Evolutionary conservation across 2,888 invertebrate species (phyloP).

Genomic region (Brenthis hecate): DNA sequence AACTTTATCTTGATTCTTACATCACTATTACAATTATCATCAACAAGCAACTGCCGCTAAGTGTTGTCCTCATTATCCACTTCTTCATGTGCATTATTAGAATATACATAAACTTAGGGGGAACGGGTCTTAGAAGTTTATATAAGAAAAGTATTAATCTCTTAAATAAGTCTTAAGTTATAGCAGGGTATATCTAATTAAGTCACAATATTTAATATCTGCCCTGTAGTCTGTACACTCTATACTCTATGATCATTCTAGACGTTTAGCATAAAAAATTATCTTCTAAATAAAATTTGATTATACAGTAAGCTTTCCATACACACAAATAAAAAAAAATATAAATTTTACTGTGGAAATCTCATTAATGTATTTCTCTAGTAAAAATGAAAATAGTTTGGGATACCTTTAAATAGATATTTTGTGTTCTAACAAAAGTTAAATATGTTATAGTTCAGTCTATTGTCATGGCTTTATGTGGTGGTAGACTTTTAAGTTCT

Average conservation of each 20-base stretch:
- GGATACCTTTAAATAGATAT: neutral
- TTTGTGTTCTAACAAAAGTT: neutral
- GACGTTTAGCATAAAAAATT: slow-evolving; percentile 5
- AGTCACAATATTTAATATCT: slow-evolving; percentile 3
- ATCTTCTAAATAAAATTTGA: slow-evolving; percentile 1
- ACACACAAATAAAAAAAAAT: neutral
- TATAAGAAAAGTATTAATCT: slow-evolving; percentile 9
- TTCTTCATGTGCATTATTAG: slow-evolving; percentile 27
- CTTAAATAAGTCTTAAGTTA: slow-evolving; percentile 4
- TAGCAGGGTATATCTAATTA: slow-evolving; percentile 11
- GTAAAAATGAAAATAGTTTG: slow-evolving; percentile 5
- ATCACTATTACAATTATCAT: neutral
- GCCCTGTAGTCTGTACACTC: neutral
- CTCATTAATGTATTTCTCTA: neutral
- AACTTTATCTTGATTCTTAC: no score
- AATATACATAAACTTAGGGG: slow-evolving; percentile 17
- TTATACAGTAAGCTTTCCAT: slow-evolving; percentile 7
- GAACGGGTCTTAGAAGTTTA: slow-evolving; percentile 26
- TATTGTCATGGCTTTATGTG: slow-evolving; percentile 32
- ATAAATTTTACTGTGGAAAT: neutral
- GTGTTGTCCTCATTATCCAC: slow-evolving; percentile 29
- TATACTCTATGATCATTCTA: slow-evolving; percentile 5
- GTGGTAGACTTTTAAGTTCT: slow-evolving; percentile 29
- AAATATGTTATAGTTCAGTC: slow-evolving; percentile 9
- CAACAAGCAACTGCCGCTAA: slow-evolving; percentile 12